Percentiles rank a stretch among this genome's conserved stretches.
Conservation (phyloP, 2,113 vertebrate species). For the Apistogramma diplotaenia region DNA sequence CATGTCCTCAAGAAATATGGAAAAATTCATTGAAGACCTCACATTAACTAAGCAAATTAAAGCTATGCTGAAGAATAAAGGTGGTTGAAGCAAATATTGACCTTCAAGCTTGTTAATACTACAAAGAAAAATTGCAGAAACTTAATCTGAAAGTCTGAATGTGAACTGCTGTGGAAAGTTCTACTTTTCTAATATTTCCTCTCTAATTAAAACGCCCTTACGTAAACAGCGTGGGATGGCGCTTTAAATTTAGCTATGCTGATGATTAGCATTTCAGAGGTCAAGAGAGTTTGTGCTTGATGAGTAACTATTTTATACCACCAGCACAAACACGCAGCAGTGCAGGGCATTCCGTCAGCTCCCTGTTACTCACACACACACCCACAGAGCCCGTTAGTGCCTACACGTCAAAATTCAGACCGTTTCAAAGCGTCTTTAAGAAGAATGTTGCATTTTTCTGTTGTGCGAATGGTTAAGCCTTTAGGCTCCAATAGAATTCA, state of each 20-base stretch:
- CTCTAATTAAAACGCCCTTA: neutral
- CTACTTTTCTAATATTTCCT: neutral
- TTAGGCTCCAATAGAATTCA: too few species aligned
- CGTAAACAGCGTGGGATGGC: neutral
- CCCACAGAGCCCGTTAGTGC: conserved; percentile 2
- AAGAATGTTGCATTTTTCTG: neutral
- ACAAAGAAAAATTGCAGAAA: too few species aligned
- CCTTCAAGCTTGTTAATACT: too few species aligned
- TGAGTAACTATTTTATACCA: conserved; percentile 1
- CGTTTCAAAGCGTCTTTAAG: neutral
- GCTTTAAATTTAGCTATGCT: neutral
- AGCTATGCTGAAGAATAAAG: too few species aligned
- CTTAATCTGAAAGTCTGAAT: too few species aligned
- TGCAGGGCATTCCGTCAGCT: conserved; percentile 21
- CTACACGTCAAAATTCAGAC: conserved; percentile 27
- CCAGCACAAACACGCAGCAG: neutral
- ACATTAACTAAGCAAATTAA: too few species aligned
- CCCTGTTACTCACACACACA: neutral
- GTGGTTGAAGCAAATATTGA: too few species aligned
- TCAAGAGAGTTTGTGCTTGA: neutral
- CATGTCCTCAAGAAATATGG: too few species aligned
- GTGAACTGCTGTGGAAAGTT: neutral
- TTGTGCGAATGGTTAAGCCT: neutral
- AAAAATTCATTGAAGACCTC: too few species aligned
- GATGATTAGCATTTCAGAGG: neutral